Conservation (phyloP, 2,113 vertebrate genomes). For the Ciconia maguari region DNA sequence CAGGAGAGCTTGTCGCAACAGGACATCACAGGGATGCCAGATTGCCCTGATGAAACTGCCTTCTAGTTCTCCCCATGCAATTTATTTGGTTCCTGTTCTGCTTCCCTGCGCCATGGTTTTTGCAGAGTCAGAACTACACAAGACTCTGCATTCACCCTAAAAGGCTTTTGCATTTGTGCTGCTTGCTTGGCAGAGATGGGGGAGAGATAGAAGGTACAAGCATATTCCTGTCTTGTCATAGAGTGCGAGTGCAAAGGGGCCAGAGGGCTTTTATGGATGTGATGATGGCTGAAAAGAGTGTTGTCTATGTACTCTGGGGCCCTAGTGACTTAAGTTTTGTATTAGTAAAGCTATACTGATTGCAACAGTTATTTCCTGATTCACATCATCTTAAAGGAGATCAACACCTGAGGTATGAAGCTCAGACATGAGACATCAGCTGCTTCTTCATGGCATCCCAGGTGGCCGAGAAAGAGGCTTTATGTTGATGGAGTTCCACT, state of each 20-base stretch:
- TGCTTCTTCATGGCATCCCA: neutral
- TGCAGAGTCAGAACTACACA: neutral
- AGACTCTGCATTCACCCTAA: neutral
- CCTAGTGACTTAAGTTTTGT: neutral
- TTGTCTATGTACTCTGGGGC: neutral
- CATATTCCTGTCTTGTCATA: neutral
- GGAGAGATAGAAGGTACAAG: neutral
- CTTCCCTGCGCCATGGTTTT: neutral
- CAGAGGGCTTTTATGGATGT: neutral
- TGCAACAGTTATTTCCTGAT: neutral
- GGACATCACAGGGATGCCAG: neutral
- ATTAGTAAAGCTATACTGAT: neutral
- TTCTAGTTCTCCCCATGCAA: neutral
- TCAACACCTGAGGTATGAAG: neutral
- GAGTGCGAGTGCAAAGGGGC: neutral
- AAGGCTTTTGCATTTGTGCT: neutral
- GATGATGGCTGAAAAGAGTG: neutral
- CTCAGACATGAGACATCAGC: neutral
- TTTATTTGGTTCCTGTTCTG: neutral
- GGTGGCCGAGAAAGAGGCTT: neutral
- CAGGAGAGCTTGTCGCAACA: neutral
- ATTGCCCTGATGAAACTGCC: neutral
- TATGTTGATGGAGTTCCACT: neutral
- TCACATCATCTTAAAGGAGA: neutral
- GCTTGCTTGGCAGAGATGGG: neutral